Evolutionary conservation across 2,797 vertebrate species (phyloP), one percentile per base, ranked within the genome.

Genomic region (Amblyopsis hoosieri): DNA sequence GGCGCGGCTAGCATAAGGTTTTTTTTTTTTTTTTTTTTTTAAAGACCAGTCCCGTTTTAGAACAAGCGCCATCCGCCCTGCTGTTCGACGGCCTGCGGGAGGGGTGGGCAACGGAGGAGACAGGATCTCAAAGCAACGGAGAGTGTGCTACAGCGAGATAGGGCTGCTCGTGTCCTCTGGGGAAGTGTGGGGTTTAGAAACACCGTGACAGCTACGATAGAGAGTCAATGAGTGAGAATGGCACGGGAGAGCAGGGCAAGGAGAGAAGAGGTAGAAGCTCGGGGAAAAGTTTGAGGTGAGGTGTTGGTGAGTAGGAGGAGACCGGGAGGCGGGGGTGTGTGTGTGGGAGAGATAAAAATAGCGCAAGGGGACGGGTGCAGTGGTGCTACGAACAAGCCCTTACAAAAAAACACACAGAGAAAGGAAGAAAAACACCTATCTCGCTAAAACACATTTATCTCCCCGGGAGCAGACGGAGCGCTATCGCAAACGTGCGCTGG

Each of bases 141-240:
- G 64, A 71, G 80, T 79, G 85, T 89, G 88, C 84, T 83, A 54
- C 55, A 63, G 80, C 70, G 77, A 87, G 87, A 89, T 89, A 90
- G 72, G 73, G 56, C 59, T 52, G 74, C 78, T 71, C 62, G 17
- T 75, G 70, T 74, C 79, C 84, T 79, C 74, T 66, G 78, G 81
- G 80, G 79, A 86, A 71, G 55, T 64, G 69, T 48, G 46, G 48
- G 54, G 29, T 12, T n/a, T 11, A 54, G 63, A 54, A 45, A 45
- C 66, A 61, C 8, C 0, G 45, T 54, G 72, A 60, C 61, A 62
- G 80, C 87, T 76, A 85, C 75, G 80, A 72, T 62, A 47, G 50
- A 66, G 71, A 81, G 65, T 62, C 77, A 83, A 79, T 54, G 58
- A 58, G 52, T 60, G 76, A 57, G 74, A 82, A 80, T 29, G 66